Conservation (phyloP, 2,888 invertebrate genomes). For the Leptopilina syphax region DNA sequence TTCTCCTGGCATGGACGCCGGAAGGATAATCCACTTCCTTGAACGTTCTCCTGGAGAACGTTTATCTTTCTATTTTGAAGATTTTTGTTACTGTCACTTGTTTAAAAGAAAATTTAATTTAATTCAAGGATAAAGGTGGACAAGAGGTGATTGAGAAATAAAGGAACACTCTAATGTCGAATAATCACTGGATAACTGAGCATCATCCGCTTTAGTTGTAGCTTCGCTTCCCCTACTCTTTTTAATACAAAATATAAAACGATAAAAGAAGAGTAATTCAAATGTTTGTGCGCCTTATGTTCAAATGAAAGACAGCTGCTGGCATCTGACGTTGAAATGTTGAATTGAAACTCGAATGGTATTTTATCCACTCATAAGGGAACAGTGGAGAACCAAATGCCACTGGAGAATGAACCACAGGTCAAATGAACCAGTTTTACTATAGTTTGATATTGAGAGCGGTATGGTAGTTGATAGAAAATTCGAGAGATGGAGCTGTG, state of each 20-base stretch:
- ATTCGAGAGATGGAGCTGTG: too few species aligned
- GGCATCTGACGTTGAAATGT: constrained; percentile 61
- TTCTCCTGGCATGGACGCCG: constrained; percentile 63
- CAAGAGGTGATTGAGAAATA: constrained; percentile 50
- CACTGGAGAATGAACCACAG: too few species aligned
- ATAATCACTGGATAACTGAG: constrained; percentile 74
- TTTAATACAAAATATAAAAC: constrained; percentile 65
- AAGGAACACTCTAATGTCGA: constrained; percentile 66
- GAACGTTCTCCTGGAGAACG: constrained; percentile 54
- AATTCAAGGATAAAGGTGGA: constrained; percentile 41
- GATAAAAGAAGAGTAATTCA: constrained; percentile 69
- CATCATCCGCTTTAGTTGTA: constrained; percentile 62
- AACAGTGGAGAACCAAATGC: too few species aligned
- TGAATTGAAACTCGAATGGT: constrained; percentile 2
- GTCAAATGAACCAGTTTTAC: too few species aligned
- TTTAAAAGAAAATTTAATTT: not conserved
- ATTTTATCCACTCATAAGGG: not conserved
- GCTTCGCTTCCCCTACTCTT: constrained; percentile 66
- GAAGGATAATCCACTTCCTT: constrained; percentile 61
- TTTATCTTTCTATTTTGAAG: constrained; percentile 22
- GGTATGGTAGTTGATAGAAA: too few species aligned
- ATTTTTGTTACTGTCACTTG: not conserved
- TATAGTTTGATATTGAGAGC: too few species aligned
- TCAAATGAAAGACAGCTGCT: constrained; percentile 60
- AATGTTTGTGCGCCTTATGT: constrained; percentile 51